Evolutionary conservation across 2,797 vertebrate genomes (phyloP), one percentile per base, ranked within the genome.

Genomic region (Sebastes variabilis): DNA sequence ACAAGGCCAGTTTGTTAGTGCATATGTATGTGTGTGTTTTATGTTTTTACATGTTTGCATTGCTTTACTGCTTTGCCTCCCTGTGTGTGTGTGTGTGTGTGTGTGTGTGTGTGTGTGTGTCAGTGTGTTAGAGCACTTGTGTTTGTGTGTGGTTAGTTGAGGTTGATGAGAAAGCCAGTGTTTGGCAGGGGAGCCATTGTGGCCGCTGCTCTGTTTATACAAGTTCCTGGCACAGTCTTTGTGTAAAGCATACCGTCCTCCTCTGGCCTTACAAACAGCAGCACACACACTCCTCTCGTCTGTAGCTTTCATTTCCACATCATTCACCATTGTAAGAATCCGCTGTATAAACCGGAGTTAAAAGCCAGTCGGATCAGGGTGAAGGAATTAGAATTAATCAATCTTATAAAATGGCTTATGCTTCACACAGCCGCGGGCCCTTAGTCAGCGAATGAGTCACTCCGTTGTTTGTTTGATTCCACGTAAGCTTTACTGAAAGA

Each of bases 151-250:
- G 89, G 86, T 87, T 72, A 22, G 82, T 12, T 77, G 87, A 90
- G 87, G 87, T 80, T 90, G 83, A 90, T 90, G 87, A 85, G 87
- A 90, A 92, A 87, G 69, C 88, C 89, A 90, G 87, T 12, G 52
- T 87, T 93, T 92, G 93, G 89, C 89, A 79, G 56, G 72, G 61
- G 65, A 86, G 62, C 60, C 66, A n/a, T 46, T 87, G 90, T 73
- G 89, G 88, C 79, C 61, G 11, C 80, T 25, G 79, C 72, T 87
- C 59, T 92, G 90, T 91, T 93, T 93, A 75, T 72, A 80, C 74
- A 89, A 87, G 69, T 88, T 91, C 77, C 71, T 87, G 89, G 70
- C 87, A 73, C 24, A 24, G 42, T 25, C 52, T 80, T 80, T 75
- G 60, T 74, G 81, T 83, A 81, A 88, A 86, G 75, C 64, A 68